Base-by-base conservation (phyloP, 2,888 invertebrate species). In the Dione juno region DNA sequence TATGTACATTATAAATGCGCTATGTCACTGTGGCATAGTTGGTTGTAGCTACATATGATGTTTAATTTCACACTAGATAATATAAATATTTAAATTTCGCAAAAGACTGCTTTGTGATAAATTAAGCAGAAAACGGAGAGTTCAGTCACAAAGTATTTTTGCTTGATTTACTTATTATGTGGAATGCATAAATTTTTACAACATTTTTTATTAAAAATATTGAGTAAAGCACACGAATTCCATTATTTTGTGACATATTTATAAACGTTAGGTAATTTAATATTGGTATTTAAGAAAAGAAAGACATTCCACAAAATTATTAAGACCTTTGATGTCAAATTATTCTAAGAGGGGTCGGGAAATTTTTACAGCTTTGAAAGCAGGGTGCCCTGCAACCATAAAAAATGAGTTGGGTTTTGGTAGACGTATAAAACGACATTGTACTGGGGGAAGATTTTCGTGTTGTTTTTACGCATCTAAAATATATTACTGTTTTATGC, bases 291-390 rank as follows among this genome's bases (percentile, higher is more conserved):
- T 67, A 72, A 71, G 72, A 71, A 75, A 74, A 77, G 75, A 75
- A 74, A 71, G 69, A 67, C 72, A 43, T 59, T 65, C 63, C 72
- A 52, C 66, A 71, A 72, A 75, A 71, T 74, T 75, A 74, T 77
- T 74, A 72, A 76, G 71, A 72, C 72, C 75, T 75, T 74, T 76
- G 76, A 76, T 74, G 76, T 75, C 75, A 71, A 75, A 72, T 75
- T 71, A 75, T 73, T 70, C 73, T 70, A 70, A 76, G 72, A 75
- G 75, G 77, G 77, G 71, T 66, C 70, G 77, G 71, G 68, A 70
- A 71, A 59, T 73, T 75, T 75, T 77, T 76, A 77, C 73, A 76
- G 71, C 75, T 77, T 75, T 74, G 70, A 69, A 76, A 77, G 72
- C 74, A 74, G 76, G 74, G 72, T 71, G 65, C 64, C 67, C 70